A percentile compares a stretch with the other conserved stretches of the same genome.
Evolutionary conservation across 1,140 invertebrate genomes (phyloP).

Genomic region (Antheraea pernyi): DNA sequence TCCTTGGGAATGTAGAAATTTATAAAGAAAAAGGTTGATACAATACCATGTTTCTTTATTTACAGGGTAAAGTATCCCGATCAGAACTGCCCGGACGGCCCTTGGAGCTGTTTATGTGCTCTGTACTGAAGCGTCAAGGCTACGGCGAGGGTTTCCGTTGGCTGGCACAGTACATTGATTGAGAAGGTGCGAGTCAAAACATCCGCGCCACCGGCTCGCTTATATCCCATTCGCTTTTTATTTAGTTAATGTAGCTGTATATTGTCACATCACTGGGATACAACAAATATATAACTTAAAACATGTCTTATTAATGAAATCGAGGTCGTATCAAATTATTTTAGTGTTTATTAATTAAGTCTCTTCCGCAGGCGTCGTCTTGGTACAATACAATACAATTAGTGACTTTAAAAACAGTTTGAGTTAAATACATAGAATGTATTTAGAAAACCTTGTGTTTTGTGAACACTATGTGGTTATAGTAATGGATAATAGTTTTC

Average conservation of each 20-base stretch:
- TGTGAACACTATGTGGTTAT: no score
- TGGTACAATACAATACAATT: no score
- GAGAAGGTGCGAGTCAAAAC: conserved; percentile 62
- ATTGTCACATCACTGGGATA: conserved; percentile 11
- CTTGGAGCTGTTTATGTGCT: conserved; percentile 99
- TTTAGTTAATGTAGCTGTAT: conserved; percentile 18
- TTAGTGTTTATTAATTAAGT: no score
- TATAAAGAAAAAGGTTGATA: background rate
- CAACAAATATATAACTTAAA: background rate
- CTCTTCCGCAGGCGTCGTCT: no score
- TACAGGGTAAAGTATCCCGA: conserved; percentile 93
- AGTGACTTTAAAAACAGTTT: no score
- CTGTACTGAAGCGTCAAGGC: conserved; percentile 98
- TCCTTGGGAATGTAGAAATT: no score
- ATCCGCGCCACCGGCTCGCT: conserved; percentile 19
- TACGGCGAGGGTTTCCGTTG: conserved; percentile 99
- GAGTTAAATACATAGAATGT: no score
- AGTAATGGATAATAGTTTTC: no score
- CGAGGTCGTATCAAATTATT: no score
- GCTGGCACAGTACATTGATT: conserved; percentile 98
- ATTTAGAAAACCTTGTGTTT: no score
- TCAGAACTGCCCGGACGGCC: conserved; percentile 95
- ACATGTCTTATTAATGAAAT: background rate
- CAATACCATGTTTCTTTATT: conserved; percentile 19
- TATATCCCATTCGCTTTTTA: conserved; percentile 32